A percentile compares a stretch with the other conserved stretches of the same genome.
Evolutionary conservation across 2,797 vertebrate species (phyloP).

Genomic region (Tangara arthus): DNA sequence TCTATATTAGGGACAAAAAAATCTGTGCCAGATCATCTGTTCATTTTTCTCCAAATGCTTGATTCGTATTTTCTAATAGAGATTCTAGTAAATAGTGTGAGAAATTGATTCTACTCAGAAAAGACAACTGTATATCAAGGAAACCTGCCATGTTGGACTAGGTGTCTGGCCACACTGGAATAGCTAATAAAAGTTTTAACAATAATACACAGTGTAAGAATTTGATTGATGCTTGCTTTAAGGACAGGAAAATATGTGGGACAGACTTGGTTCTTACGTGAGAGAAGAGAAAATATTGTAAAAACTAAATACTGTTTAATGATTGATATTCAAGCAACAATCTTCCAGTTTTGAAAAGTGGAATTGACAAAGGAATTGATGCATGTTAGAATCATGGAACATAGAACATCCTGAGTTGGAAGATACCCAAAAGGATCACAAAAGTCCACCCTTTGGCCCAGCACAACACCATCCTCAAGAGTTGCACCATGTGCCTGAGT

Average conservation of each 20-base stretch:
- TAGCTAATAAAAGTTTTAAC: neutral
- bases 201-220: neutral
- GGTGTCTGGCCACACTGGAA: neutral
- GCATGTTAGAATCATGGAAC: neutral
- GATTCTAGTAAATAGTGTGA: neutral
- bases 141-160: neutral
- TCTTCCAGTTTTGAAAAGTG: neutral
- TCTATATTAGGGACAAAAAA: neutral
- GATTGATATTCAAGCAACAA: neutral
- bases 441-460: neutral
- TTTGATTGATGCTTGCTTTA: neutral
- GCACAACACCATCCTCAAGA: neutral
- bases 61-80: neutral
- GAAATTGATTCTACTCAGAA: neutral
- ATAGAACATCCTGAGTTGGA: neutral
- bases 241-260: neutral
- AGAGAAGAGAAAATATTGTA: neutral
- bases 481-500: neutral
- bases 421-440: neutral
- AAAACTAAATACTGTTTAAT: neutral
- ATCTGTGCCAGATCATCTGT: conserved; percentile 10
- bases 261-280: neutral
- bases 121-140: neutral
- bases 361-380: neutral
- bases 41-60: neutral